Evolutionary conservation across 2,888 invertebrate species (phyloP).

Genomic region (Rhagonycha fulva): DNA sequence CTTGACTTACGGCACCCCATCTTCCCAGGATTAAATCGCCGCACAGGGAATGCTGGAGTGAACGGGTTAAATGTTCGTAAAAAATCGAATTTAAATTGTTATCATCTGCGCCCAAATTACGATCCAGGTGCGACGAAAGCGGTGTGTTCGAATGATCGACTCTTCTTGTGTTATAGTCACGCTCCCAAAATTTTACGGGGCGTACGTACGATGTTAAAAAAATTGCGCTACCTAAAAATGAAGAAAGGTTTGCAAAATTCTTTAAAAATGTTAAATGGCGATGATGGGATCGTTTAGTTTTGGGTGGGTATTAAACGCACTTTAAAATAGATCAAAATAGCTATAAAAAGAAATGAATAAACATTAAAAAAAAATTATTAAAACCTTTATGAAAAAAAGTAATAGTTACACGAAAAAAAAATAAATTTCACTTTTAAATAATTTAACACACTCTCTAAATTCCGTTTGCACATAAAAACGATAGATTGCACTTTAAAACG

Average conservation of each 20-base stretch:
- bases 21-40: conserved; percentile 91
- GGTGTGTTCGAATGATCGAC: conserved; percentile 98
- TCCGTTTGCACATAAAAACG: too few species aligned
- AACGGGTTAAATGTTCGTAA: conserved; percentile 96
- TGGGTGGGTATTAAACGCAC: too few species aligned
- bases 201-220: conserved; percentile 98
- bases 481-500: too few species aligned
- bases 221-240: conserved; percentile 83
- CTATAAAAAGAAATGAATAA: too few species aligned
- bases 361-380: too few species aligned
- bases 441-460: too few species aligned
- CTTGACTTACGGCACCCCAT: conserved; percentile 96
- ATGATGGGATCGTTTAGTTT: too few species aligned
- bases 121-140: conserved; percentile 90
- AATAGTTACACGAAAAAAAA: too few species aligned
- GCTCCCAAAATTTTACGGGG: conserved; percentile 99
- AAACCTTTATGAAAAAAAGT: too few species aligned
- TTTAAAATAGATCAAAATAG: too few species aligned
- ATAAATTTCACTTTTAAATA: too few species aligned
- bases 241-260: neutral
- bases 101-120: conserved; percentile 92
- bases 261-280: too few species aligned
- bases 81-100: conserved; percentile 99
- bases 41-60: conserved; percentile 92
- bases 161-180: conserved; percentile 95